Conservation (phyloP, 2,797 vertebrate genomes). For the Aldrovandia affinis region DNA sequence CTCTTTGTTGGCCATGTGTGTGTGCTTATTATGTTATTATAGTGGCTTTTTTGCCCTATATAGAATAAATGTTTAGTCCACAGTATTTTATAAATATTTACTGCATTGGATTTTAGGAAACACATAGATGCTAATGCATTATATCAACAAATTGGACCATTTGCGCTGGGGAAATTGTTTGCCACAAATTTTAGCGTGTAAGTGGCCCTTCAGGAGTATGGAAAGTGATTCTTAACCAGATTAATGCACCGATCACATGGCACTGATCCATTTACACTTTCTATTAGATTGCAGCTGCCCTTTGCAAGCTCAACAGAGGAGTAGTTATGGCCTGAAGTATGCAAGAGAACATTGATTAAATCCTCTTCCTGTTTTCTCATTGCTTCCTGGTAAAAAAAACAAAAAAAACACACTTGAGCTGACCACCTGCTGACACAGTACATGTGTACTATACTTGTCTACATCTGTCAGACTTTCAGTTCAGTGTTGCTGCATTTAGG, state of each 20-base stretch:
- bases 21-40: no score
- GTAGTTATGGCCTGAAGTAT: slow-evolving; percentile 50
- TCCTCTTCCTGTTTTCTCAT: neutral
- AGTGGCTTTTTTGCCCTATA: neutral
- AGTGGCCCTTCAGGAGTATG: neutral
- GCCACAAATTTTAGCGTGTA: no score
- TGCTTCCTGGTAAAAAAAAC: neutral
- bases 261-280: slow-evolving; percentile 69
- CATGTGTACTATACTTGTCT: neutral
- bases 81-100: neutral
- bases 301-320: slow-evolving; percentile 52
- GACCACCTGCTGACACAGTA: neutral
- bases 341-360: slow-evolving; percentile 54
- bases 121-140: neutral
- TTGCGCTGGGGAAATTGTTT: no score
- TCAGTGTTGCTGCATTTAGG: slow-evolving; percentile 35
- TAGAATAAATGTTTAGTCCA: neutral
- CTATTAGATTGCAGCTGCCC: slow-evolving; percentile 60
- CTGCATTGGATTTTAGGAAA: neutral
- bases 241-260: slow-evolving; percentile 48
- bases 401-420: neutral
- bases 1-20: neutral
- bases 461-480: slow-evolving; percentile 30
- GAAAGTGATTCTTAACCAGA: neutral
- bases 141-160: no score